Conservation (phyloP, 2,113 vertebrate species). For the Chlorodrepanis virens region DNA sequence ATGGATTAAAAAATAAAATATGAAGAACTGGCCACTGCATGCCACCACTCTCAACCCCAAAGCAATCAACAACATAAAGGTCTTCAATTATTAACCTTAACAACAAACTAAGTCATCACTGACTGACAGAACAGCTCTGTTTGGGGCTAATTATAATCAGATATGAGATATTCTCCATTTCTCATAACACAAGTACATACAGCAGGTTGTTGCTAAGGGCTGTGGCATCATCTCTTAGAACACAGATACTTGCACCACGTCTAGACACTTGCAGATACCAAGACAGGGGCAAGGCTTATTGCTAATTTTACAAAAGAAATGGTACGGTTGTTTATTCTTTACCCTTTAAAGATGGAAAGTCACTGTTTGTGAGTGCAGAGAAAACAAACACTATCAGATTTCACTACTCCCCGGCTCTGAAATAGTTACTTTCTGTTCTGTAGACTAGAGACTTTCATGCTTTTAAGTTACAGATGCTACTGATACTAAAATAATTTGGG, state of each 20-base stretch:
- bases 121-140: not conserved
- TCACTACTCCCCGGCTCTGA: not conserved
- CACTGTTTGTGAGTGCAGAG: not conserved
- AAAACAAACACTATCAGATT: not conserved
- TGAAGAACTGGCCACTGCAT: not conserved
- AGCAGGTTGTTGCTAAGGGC: constrained; percentile 73
- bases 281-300: constrained; percentile 60
- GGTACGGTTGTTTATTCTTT: not conserved
- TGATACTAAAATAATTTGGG: not conserved
- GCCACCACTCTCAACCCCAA: not conserved
- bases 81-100: not conserved
- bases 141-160: not conserved
- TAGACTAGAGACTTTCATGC: not conserved
- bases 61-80: not conserved
- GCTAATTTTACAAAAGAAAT: constrained; percentile 75
- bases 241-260: constrained; percentile 69
- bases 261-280: constrained; percentile 72
- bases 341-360: not conserved
- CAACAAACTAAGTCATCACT: not conserved
- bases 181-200: constrained; percentile 60
- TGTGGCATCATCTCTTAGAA: constrained; percentile 70
- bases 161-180: not conserved
- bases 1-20: not conserved
- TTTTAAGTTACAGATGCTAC: not conserved
- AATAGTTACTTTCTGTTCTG: not conserved